Evolutionary conservation across 2,113 vertebrate species (phyloP).

Genomic region (Opisthocomus hoazin): DNA sequence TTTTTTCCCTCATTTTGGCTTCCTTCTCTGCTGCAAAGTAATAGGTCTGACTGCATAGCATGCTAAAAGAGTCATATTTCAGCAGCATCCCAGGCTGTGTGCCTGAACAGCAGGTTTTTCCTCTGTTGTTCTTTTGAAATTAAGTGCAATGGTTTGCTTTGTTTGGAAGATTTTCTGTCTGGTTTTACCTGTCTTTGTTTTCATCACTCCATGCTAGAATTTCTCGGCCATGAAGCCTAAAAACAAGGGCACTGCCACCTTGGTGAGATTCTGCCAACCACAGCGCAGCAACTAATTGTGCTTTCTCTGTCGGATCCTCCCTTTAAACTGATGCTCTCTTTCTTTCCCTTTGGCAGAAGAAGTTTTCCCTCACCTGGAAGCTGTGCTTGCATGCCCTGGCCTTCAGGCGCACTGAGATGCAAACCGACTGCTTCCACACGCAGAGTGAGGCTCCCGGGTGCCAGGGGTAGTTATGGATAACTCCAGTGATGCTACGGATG

Average conservation of each 20-base stretch:
- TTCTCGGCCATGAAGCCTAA: background rate
- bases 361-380: background rate
- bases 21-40: background rate
- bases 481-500: background rate
- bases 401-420: background rate
- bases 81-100: background rate
- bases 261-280: background rate
- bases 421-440: background rate
- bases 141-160: background rate
- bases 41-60: background rate
- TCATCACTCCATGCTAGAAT: background rate
- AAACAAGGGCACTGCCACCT: background rate
- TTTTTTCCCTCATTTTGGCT: background rate
- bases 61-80: background rate
- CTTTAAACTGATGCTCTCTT: background rate
- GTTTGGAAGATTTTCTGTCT: background rate
- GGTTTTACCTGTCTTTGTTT: background rate
- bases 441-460: background rate
- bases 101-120: background rate
- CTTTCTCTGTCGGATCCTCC: background rate
- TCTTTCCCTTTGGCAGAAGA: background rate
- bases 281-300: background rate
- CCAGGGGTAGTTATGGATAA: background rate
- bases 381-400: background rate
- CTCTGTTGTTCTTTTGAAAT: slow-evolving; percentile 1